phyloP scores from a whole-genome alignment of 2,113 vertebrate species.

The Coracopsis vasa region DNA sequence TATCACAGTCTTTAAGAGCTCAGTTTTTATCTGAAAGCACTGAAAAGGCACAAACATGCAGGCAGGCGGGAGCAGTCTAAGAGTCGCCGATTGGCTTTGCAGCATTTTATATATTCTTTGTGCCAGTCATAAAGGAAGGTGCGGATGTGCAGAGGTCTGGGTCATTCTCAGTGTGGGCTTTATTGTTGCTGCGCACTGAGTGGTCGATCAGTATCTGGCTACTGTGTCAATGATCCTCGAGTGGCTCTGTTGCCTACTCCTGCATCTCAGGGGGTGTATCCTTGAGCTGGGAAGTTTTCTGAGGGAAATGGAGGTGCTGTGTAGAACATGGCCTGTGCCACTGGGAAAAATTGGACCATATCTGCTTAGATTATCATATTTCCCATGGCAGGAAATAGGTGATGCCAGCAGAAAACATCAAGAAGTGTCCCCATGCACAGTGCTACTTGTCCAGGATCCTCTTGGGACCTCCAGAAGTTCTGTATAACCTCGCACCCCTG shows the following conservation, averaged over 20 bases:
- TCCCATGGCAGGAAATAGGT: no score
- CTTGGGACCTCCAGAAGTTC: not conserved
- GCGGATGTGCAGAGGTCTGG: not conserved
- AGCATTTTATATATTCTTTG: not conserved
- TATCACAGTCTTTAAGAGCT: not conserved
- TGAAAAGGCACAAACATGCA: rapidly evolving
- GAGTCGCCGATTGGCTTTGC: not conserved
- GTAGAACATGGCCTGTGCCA: no score
- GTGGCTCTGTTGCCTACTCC: not conserved
- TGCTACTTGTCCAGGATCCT: not conserved
- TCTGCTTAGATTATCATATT: not conserved
- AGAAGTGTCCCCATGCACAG: not conserved
- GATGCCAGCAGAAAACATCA: not conserved
- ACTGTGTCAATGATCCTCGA: not conserved
- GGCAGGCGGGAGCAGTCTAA: rapidly evolving
- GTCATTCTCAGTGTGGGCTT: not conserved
- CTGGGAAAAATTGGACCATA: not conserved
- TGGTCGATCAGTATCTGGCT: not conserved
- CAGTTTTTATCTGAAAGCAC: not conserved
- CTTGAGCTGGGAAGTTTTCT: not conserved
- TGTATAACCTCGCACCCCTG: not conserved
- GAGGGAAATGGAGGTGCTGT: not conserved
- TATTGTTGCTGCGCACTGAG: no score
- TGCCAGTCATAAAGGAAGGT: not conserved
- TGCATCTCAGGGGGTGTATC: rapidly evolving